Evolutionary conservation across 1,140 invertebrate species (phyloP), one percentile per base, ranked within the genome.

Genomic region (Wasmannia auropunctata): DNA sequence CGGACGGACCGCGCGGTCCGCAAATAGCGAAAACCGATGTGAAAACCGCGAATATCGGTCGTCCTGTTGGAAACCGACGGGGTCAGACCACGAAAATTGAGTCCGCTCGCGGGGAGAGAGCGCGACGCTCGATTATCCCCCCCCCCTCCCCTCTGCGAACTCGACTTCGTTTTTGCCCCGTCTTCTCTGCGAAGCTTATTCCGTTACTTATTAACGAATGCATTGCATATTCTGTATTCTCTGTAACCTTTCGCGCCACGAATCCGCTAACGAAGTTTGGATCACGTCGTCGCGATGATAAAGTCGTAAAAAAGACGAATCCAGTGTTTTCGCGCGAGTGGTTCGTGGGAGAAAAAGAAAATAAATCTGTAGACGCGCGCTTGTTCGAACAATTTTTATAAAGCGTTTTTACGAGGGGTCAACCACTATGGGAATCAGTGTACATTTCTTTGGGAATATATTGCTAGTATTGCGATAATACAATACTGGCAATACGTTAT

Each of bases 11-110:
- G 40, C 49, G 34, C 28, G 49, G 37, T 84, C 69, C 46, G 43
- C 72, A 58, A 86, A 86, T 86, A 79, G 46, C 74, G 49, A 80
- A 79, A 77, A 84, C 69, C 65, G 54, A 70, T 77, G 74, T 14
- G 72, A 58, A 25, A 69, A 37, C 62, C 43, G 22, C 77, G 63
- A 81, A 81, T 81, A 81, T 72, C 77, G 49, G 34, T 67, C 31
- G 77, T 28, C 46, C 49, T 34, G 25, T 58, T 58, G 54, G 11
- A 22, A 58, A 74, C 31, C 28, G 79, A 60, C 51, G 65, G 51
- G 65, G 79, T 83, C 79, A 58, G 51, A 72, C 11, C 49, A 28
- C 79, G 25, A 81, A 72, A 81, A 72, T 72, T 46, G 49, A 65
- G n/a, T 31, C 28, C 43, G 43, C 11, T 31, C 34, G 16, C n/a